Conservation (phyloP, 2,888 invertebrate species). For the Limnephilus rhombicus region DNA sequence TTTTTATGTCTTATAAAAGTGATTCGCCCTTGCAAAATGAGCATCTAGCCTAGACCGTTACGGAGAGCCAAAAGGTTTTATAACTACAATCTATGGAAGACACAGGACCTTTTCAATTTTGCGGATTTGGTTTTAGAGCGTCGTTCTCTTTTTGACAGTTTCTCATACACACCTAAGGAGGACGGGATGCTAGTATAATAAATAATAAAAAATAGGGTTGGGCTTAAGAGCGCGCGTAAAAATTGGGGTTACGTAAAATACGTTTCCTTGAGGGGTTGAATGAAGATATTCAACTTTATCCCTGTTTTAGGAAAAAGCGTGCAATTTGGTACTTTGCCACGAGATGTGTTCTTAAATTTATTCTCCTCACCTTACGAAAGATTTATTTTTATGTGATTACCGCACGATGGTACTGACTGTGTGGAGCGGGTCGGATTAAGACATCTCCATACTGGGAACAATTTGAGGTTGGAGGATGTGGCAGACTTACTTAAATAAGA, state of each 20-base stretch:
- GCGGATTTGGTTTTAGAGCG: conserved; percentile 20
- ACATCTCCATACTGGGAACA: neutral
- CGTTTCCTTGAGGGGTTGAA: neutral
- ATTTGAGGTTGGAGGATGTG: neutral
- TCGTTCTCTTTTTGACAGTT: conserved; percentile 22
- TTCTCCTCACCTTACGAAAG: neutral
- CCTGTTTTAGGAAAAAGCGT: no score
- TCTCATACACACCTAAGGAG: conserved; percentile 12
- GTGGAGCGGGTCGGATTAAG: neutral
- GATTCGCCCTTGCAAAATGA: conserved; percentile 2
- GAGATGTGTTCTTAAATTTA: neutral
- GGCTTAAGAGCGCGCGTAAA: neutral
- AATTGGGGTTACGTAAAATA: neutral
- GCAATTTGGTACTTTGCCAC: neutral
- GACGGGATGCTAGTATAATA: neutral
- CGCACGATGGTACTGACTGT: neutral
- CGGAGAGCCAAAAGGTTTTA: neutral
- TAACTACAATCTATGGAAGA: neutral
- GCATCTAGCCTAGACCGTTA: neutral
- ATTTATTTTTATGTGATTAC: neutral
- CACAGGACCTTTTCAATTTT: conserved; percentile 26
- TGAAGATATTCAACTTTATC: neutral
- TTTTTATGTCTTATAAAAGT: neutral
- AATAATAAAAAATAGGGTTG: neutral
- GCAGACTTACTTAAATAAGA: neutral